Evolutionary conservation across 2,888 invertebrate species (phyloP), one percentile per base, ranked within the genome.

Genomic region (Cataglyphis altisquamis): DNA sequence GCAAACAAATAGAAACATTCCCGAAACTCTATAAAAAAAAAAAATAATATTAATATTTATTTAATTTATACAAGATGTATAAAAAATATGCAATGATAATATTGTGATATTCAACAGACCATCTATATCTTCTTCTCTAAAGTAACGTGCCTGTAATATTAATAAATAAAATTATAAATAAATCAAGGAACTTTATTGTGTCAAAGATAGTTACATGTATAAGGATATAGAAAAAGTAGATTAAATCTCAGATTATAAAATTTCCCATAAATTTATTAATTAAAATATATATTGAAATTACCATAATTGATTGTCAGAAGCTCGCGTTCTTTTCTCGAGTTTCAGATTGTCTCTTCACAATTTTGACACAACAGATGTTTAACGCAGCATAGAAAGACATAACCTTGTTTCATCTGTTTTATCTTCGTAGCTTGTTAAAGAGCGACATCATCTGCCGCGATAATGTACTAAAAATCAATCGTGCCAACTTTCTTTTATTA

Each of bases 1-100:
- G 99, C 98, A 94, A 98, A 99, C 78, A 99, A 96, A 94, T 98
- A 98, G 95, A 99, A 99, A 93, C 99, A 99, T 95, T 99, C 99
- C 93, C 98, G 97, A 95, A 98, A 99, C 95, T 99, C 99, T 98
- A 95, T 15, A 96, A 96, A 62, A 75, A 96, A 75, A 96, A n/a
- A 4, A 41, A 64, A 64, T 63, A 15, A 62, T 73, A 6, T 62
- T 45, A 32, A 62, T 72, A 63, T 2, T 64, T 83, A 66, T 45
- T 86, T 39, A 18, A 74, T 45, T 12, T 21, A 62, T 63, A 32
- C 10, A n/a, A 29, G 32, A n/a, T 39, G 0, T 52, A 45, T 3
- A 21, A n/a, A 3, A 36, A 60, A 67, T 3, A 41, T 21, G n/a
- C 15, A 64, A 29, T 36, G 3, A 8, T 29, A 60, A 57, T 62